A percentile compares a stretch with the other conserved stretches of the same genome.
Conservation (phyloP, 2,113 vertebrate genomes). For the Emydura subglobosa region DNA sequence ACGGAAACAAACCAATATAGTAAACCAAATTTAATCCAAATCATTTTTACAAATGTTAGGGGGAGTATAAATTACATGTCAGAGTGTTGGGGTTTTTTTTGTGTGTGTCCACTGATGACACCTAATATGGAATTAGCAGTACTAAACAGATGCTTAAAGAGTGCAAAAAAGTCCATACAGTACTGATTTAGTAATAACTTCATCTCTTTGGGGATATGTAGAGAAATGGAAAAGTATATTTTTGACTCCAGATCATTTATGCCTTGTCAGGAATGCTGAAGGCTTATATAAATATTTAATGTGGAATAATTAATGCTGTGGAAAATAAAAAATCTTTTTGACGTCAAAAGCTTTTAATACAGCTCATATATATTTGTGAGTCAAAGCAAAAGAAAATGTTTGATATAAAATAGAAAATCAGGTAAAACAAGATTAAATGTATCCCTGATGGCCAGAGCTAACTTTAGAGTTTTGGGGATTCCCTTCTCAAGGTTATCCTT, state of each 20-base stretch:
- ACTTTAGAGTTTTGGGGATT: background rate
- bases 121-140: background rate
- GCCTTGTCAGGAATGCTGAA: background rate
- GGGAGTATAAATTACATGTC: background rate
- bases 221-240: background rate
- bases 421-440: background rate
- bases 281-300: background rate
- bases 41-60: background rate
- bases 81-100: background rate
- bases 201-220: rapidly evolving
- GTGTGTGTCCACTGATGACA: background rate
- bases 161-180: background rate
- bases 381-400: background rate
- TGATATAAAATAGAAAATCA: background rate
- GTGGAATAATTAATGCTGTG: background rate
- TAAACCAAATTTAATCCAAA: background rate
- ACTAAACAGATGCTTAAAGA: background rate
- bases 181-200: background rate
- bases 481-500: background rate
- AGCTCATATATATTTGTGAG: background rate
- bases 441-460: background rate
- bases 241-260: background rate
- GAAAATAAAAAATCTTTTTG: background rate
- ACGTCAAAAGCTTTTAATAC: background rate
- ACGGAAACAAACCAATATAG: rapidly evolving